Percentiles rank a stretch among this genome's conserved stretches.
Conservation (phyloP, 1,140 invertebrate species). For the Drosophila teissieri region DNA sequence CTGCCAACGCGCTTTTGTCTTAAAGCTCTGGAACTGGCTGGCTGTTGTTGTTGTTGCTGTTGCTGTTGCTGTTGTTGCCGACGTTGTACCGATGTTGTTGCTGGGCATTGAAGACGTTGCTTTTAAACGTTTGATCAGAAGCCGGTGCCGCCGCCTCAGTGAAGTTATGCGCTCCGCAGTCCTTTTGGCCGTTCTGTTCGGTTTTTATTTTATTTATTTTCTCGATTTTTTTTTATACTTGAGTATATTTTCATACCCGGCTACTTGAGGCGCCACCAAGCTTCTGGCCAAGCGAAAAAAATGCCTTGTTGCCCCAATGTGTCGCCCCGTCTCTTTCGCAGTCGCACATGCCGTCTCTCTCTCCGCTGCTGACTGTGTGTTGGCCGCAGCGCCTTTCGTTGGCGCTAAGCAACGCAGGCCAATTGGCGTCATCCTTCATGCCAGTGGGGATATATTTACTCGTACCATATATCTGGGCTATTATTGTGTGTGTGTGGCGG, state of each 20-base stretch:
- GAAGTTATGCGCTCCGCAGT: constrained; percentile 53
- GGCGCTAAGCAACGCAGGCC: constrained; percentile 75
- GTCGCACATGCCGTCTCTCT: constrained; percentile 26
- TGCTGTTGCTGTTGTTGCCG: constrained; percentile 46
- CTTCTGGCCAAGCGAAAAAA: constrained; percentile 49
- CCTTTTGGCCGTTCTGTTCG: constrained; percentile 18
- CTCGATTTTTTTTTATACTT: too few relatives aligned
- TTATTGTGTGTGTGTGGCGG: constrained; percentile 30
- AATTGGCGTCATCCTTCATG: constrained; percentile 79
- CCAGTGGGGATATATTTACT: constrained; percentile 37
- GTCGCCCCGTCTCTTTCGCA: constrained; percentile 16
- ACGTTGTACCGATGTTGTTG: constrained; percentile 42
- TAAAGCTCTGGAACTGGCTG: constrained; percentile 33
- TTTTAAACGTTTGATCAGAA: constrained; percentile 68
- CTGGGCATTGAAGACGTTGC: constrained; percentile 61
- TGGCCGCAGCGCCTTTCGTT: constrained; percentile 41
- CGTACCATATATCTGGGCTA: constrained; percentile 7
- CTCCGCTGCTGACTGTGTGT: constrained; percentile 36
- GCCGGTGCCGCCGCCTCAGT: constrained; percentile 57
- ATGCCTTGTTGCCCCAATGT: constrained; percentile 30
- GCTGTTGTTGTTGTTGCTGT: constrained; percentile 37
- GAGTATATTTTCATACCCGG: constrained; percentile 34
- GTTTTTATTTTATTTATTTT: constrained; percentile 29
- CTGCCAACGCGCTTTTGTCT: constrained; percentile 81
- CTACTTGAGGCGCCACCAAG: constrained; percentile 78